Evolutionary conservation across 1,140 invertebrate genomes (phyloP).

Genomic region (Leptoteleia sp.): DNA sequence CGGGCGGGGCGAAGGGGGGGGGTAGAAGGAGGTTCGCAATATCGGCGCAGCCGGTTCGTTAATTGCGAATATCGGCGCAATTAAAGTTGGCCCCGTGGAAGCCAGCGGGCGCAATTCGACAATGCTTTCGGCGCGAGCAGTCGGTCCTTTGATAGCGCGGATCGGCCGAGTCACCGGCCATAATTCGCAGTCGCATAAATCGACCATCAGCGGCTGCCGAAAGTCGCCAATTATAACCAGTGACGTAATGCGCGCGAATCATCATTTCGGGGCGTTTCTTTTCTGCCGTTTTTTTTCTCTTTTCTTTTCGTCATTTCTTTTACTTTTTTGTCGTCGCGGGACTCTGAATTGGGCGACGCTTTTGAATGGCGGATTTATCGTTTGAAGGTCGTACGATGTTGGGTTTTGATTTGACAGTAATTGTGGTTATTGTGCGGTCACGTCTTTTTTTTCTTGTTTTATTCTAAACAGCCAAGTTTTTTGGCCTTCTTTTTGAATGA

Average conservation of each 20-base stretch:
- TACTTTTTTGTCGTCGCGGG: no score
- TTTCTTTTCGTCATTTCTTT: no score
- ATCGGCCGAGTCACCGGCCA: constrained; percentile 51
- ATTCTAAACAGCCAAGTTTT: no score
- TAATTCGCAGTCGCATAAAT: constrained; percentile 57
- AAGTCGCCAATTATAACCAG: constrained; percentile 50
- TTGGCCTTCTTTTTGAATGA: no score
- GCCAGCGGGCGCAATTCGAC: constrained; percentile 36
- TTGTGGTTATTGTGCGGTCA: constrained; percentile 25
- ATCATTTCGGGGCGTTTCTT: constrained; percentile 23
- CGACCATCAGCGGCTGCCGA: constrained; percentile 41
- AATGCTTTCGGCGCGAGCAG: constrained; percentile 39
- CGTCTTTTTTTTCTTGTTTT: no score
- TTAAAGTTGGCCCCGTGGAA: no score
- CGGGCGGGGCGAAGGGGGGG: no score
- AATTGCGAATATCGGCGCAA: constrained; percentile 26
- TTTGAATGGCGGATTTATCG: constrained; percentile 4
- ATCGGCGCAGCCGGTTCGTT: constrained; percentile 15
- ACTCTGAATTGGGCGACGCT: constrained; percentile 5
- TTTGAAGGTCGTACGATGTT: background rate
- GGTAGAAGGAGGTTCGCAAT: no score
- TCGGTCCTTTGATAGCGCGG: constrained; percentile 36
- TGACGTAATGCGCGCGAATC: constrained; percentile 50
- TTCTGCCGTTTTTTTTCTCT: no score
- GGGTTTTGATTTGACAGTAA: constrained; percentile 10